Evolutionary conservation across 2,113 vertebrate genomes (phyloP), one percentile per base, ranked within the genome.

Genomic region (Tringa solitaria): DNA sequence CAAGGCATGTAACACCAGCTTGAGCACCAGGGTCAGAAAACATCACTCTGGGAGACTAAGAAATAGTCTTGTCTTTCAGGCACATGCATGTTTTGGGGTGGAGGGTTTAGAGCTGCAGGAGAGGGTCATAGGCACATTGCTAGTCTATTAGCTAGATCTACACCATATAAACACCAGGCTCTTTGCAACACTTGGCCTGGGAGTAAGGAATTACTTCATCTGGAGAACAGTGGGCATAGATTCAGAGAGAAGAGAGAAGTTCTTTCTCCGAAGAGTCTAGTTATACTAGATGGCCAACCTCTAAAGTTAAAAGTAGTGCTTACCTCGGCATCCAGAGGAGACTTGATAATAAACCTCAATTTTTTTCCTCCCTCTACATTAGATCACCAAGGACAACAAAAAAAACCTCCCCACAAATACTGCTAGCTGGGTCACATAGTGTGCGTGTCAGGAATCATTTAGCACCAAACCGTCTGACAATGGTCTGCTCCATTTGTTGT

Each of bases 271-370:
- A 32, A 84, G 23, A 39, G 6, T 43, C 53, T 53, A 77, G 2
- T 15, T 37, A 51, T 5, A 8, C 21, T 79, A 64, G 10, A 35
- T 18, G 4, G 8, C 8, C 4, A 59, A 0, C 3, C 7, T 37
- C 12, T 6, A 60, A 53, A 77, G 3, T 35, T 57, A 73, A 94
- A 90, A 72, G 14, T 13, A 12, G 2, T 53, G n/a, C 7, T 80
- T 73, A 64, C 12, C 4, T 74, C 3, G 18, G 17, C 23, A 17
- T 39, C 13, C 15, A 89, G 24, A 64, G 10, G 35, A 75, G 57
- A 74, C 9, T 59, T 53, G 10, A 21, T 51, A 56, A 84, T 26
- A 84, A 87, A 57, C 8, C 4, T 41, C 14, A 39, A 6, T 23
- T 12, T 74, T 72, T 56, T 43, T 4, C 27, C 10, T 68, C 4